Conservation (phyloP, 2,888 invertebrate genomes). For the Cheilosia urbana region DNA sequence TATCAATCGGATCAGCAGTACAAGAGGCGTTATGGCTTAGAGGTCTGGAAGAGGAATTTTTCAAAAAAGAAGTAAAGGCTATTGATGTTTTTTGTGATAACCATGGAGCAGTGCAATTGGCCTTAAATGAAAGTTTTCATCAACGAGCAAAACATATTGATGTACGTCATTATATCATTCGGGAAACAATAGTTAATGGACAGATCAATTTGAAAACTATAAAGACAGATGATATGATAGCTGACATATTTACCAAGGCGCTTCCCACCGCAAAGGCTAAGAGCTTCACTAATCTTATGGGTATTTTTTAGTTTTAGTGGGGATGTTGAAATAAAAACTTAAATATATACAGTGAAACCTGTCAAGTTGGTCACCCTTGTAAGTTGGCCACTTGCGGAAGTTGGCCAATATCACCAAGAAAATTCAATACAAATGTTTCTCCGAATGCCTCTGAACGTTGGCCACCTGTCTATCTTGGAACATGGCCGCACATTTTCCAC, state of each 20-base stretch:
- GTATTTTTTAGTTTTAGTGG: background rate
- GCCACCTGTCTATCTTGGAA: no score
- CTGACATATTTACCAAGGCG: background rate
- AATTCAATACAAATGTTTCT: no score
- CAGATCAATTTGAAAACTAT: background rate
- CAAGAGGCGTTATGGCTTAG: constrained; percentile 23
- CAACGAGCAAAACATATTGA: background rate
- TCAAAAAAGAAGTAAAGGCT: background rate
- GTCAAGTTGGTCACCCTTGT: no score
- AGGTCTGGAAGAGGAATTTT: constrained; percentile 17
- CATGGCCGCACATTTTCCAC: no score
- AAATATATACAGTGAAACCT: no score
- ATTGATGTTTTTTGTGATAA: background rate
- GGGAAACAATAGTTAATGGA: background rate
- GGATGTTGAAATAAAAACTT: no score
- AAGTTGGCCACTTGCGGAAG: no score
- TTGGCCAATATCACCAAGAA: no score
- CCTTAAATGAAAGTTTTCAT: background rate
- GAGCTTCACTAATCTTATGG: background rate
- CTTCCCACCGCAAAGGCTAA: background rate
- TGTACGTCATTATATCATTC: background rate
- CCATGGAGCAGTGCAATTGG: background rate
- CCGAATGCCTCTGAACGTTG: no score
- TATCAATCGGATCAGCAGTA: no score
- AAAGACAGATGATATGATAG: background rate